phyloP scores from a whole-genome alignment of 1,140 invertebrate genomes.

The Diuraphis noxia region DNA sequence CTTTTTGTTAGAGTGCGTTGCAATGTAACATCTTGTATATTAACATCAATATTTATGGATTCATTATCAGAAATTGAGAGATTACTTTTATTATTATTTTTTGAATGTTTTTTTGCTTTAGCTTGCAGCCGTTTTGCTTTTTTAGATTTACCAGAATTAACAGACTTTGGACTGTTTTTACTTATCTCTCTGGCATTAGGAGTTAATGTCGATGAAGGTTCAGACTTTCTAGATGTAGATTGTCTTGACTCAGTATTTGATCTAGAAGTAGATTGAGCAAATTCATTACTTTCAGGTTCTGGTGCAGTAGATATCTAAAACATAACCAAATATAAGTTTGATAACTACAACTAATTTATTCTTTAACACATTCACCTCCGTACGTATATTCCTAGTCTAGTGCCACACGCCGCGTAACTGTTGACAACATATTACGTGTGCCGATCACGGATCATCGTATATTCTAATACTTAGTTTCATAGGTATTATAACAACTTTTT shows the following conservation, averaged over 20 bases:
- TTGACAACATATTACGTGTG: no score
- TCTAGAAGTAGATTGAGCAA: constrained; percentile 39
- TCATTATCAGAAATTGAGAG: neutral
- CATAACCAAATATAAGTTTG: neutral
- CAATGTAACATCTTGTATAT: constrained; percentile 34
- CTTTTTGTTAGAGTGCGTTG: constrained; percentile 25
- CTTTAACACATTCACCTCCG: no score
- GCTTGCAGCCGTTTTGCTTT: neutral
- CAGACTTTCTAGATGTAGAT: neutral
- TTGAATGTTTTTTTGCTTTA: constrained; percentile 4
- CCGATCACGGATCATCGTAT: no score
- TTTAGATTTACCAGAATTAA: constrained; percentile 14
- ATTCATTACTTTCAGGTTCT: constrained; percentile 1
- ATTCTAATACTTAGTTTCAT: no score
- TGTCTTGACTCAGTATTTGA: neutral
- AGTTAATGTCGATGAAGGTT: neutral
- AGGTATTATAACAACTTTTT: no score
- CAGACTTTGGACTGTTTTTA: neutral
- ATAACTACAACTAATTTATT: neutral
- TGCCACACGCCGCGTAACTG: no score
- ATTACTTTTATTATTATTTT: constrained; percentile 9
- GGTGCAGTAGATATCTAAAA: constrained; percentile 43
- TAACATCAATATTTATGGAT: constrained; percentile 36
- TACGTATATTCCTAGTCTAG: no score
- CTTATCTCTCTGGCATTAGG: neutral